These are phyloP conservation scores for Pheucticus melanocephalus DNA, from an alignment of 2,113 vertebrate genomes.

Conservation along the genomic window DNA sequence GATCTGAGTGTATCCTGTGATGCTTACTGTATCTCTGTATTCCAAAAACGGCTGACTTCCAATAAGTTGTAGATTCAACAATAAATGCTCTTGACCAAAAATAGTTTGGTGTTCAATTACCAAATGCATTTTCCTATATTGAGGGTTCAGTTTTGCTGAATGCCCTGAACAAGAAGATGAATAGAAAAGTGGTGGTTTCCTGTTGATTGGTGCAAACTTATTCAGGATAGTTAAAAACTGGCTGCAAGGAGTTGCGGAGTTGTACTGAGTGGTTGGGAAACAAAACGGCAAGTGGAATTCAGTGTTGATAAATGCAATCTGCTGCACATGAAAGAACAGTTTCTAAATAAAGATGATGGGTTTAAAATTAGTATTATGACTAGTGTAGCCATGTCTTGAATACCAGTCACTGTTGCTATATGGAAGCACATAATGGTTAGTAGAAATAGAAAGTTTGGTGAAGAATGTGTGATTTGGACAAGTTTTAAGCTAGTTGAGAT, in stretches of 20 bases:
- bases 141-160: slow-evolving; percentile 15
- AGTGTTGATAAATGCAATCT: not conserved
- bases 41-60: slow-evolving; percentile 33
- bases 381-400: not conserved
- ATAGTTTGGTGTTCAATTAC: slow-evolving; percentile 36
- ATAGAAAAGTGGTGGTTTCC: not conserved
- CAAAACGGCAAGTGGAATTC: not conserved
- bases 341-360: not conserved
- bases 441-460: not conserved
- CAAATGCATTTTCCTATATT: not conserved
- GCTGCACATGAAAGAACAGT: not conserved
- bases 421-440: not conserved
- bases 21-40: not conserved
- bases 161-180: not conserved
- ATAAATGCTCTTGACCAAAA: slow-evolving; percentile 53
- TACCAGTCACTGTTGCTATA: not conserved
- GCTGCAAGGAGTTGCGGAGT: not conserved
- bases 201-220: not conserved
- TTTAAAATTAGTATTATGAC: not conserved
- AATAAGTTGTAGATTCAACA: slow-evolving; percentile 42
- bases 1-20: not conserved
- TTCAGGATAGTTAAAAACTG: not conserved
- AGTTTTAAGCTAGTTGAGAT: not conserved
- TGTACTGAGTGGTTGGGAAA: not conserved
- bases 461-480: not conserved